A percentile compares a stretch with the other conserved stretches of the same genome.
These are phyloP conservation scores for Ceratina australensis DNA, from an alignment of 1,140 invertebrate species.

Conservation along the genomic window DNA sequence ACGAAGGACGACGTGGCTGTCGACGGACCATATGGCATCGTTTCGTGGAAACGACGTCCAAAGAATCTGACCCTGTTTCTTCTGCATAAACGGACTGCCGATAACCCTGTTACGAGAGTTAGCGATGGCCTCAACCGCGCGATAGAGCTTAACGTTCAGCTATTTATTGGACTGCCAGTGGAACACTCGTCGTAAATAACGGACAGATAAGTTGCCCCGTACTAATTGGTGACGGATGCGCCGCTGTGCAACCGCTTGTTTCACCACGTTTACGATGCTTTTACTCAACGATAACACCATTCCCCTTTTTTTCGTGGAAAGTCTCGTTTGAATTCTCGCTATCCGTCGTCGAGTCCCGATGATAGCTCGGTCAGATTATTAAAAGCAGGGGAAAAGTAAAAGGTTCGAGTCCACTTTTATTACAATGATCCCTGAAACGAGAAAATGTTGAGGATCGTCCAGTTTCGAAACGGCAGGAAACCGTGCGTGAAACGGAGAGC, in stretches of 20 bases:
- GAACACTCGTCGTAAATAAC: constrained; percentile 21
- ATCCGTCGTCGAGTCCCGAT: background rate
- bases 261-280: constrained; percentile 24
- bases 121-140: constrained; percentile 10
- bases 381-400: too few relatives aligned
- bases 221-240: constrained; percentile 41
- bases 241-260: constrained; percentile 17
- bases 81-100: background rate
- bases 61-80: constrained; percentile 24
- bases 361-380: too few relatives aligned
- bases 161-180: constrained; percentile 5
- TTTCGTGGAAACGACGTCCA: background rate
- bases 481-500: too few relatives aligned
- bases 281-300: constrained; percentile 19
- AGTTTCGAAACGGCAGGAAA: too few relatives aligned
- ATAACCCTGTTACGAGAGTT: constrained; percentile 39
- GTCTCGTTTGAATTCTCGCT: background rate
- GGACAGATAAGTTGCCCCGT: constrained; percentile 26
- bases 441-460: too few relatives aligned
- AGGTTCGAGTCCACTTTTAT: too few relatives aligned
- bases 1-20: background rate
- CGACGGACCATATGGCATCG: constrained; percentile 5
- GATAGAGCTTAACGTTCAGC: constrained; percentile 31
- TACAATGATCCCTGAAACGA: too few relatives aligned
- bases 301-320: constrained; percentile 8